Evolutionary conservation across 2,797 vertebrate species (phyloP).

Genomic region (Phyllotis vaccarum): DNA sequence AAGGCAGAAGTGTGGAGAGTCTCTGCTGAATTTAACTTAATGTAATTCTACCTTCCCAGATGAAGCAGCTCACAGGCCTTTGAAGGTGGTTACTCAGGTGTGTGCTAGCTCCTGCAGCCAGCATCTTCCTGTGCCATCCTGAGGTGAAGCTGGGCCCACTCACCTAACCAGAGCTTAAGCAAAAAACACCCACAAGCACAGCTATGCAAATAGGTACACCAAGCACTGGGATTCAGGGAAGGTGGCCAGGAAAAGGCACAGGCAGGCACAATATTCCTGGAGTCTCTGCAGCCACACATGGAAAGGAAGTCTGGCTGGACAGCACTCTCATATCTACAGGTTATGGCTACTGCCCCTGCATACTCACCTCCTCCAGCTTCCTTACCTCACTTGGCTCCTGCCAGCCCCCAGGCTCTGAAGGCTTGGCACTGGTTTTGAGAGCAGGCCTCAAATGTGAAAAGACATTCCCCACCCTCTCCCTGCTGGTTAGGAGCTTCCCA

Average conservation of each 20-base stretch:
- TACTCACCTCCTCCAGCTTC: background rate
- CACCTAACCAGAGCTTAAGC: slow-evolving; percentile 19
- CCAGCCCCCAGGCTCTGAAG: background rate
- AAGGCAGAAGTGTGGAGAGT: background rate
- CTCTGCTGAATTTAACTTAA: background rate
- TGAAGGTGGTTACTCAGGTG: background rate
- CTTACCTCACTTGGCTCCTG: background rate
- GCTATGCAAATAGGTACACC: background rate
- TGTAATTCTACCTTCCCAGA: background rate
- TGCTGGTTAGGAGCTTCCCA: slow-evolving; percentile 20
- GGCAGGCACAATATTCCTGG: background rate
- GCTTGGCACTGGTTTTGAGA: slow-evolving; percentile 22
- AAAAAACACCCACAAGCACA: background rate
- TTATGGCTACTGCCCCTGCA: fast-evolving
- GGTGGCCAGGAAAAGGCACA: background rate
- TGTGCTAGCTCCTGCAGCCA: background rate
- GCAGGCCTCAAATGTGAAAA: slow-evolving; percentile 1
- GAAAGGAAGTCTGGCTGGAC: background rate
- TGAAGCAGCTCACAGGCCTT: background rate
- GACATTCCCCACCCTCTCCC: slow-evolving; percentile 37
- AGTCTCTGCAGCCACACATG: background rate
- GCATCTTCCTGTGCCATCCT: background rate
- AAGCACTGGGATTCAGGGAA: background rate
- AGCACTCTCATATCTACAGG: background rate
- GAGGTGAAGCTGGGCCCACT: slow-evolving; percentile 3